Conservation (phyloP, 2,113 vertebrate species). For the Corythaeola cristata region DNA sequence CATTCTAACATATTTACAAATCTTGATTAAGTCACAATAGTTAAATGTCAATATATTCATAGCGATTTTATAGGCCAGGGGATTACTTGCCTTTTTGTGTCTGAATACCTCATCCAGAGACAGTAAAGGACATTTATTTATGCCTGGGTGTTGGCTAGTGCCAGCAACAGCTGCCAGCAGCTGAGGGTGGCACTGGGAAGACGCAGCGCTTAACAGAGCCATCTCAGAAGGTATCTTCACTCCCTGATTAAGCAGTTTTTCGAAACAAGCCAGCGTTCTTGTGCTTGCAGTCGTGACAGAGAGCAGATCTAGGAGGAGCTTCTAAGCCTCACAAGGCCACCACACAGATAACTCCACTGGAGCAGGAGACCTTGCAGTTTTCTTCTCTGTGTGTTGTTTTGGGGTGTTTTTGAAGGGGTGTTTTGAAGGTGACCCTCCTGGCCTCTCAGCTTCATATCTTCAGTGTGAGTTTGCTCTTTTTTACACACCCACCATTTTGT, state of each 20-base stretch:
- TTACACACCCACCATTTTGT: not conserved
- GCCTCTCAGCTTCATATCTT: not conserved
- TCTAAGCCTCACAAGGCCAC: not conserved
- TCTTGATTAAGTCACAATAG: conserved; percentile 55
- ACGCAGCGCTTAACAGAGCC: not conserved
- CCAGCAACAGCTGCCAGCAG: not conserved
- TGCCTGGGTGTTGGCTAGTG: not conserved
- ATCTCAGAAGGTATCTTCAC: not conserved
- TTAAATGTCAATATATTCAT: conserved; percentile 52
- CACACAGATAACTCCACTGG: not conserved
- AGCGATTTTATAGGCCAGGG: conserved; percentile 23
- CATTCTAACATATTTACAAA: conserved; percentile 4
- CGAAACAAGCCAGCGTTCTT: not conserved
- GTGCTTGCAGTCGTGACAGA: not conserved
- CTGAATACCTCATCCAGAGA: conserved; percentile 23
- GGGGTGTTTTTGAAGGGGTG: not conserved
- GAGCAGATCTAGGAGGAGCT: not conserved
- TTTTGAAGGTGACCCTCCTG: not conserved
- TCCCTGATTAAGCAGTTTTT: not conserved
- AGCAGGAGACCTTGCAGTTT: not conserved
- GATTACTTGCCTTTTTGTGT: conserved; percentile 28
- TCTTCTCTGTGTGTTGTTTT: not conserved
- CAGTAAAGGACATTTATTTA: not conserved
- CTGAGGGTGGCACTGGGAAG: not conserved
- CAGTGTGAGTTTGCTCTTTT: not conserved